Conservation (phyloP, 2,888 invertebrate genomes). For the Sinohyriopsis cumingii region DNA sequence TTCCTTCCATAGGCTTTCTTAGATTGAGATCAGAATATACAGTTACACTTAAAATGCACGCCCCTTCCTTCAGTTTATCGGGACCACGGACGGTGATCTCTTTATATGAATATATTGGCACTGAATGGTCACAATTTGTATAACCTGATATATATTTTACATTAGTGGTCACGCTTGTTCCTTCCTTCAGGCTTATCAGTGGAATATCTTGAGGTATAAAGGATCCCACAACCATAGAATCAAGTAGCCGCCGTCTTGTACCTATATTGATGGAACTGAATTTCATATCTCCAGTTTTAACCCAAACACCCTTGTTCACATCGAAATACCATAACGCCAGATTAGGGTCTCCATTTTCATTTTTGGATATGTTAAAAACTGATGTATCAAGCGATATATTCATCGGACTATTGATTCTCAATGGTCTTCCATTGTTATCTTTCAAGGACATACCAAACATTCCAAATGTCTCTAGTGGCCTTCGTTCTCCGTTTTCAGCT, state of each 20-base stretch:
- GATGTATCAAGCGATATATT: conserved; percentile 18
- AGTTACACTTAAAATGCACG: conserved; percentile 22
- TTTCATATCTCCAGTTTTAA: conserved; percentile 17
- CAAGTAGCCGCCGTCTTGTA: conserved; percentile 6
- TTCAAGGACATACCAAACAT: conserved; percentile 22
- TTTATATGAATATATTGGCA: conserved; percentile 18
- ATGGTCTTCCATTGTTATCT: conserved; percentile 13
- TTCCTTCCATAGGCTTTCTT: background rate
- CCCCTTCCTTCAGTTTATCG: conserved; percentile 7
- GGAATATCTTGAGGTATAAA: no score
- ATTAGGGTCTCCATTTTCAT: conserved; percentile 22
- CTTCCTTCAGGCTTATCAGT: no score
- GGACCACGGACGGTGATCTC: background rate
- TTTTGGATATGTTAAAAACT: conserved; percentile 15
- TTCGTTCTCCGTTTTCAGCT: conserved; percentile 10
- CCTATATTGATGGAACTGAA: background rate
- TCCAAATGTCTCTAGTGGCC: conserved; percentile 24
- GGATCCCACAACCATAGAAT: background rate
- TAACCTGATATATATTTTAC: conserved; percentile 4
- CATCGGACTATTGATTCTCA: conserved; percentile 18
- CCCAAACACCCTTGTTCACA: conserved; percentile 30
- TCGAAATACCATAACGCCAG: conserved; percentile 23
- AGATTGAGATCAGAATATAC: conserved; percentile 16
- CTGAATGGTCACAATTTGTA: conserved; percentile 26
- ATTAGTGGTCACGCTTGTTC: no score